phyloP scores from a whole-genome alignment of 1,140 invertebrate genomes.

The Cotesia vestalis region DNA sequence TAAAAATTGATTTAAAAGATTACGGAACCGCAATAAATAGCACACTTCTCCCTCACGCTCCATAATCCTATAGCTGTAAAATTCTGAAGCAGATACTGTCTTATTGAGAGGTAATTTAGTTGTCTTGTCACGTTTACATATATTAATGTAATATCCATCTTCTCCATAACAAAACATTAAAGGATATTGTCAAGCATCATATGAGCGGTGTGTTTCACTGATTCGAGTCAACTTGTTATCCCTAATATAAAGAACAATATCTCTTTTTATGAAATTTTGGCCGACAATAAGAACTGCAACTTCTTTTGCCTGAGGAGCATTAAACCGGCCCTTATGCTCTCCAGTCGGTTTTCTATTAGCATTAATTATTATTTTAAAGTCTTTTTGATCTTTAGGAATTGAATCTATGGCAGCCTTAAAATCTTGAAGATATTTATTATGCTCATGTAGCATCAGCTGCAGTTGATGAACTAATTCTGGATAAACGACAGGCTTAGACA shows the following conservation, averaged over 20 bases:
- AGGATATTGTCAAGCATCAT: background rate
- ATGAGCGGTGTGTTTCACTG: background rate
- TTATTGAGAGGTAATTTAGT: too few species aligned
- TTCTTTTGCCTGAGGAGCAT: constrained; percentile 46
- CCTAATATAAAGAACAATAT: background rate
- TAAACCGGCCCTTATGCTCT: constrained; percentile 43
- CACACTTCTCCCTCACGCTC: too few species aligned
- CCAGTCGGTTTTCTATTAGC: constrained; percentile 44
- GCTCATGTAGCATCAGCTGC: too few species aligned
- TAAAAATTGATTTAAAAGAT: too few species aligned
- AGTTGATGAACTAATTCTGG: too few species aligned
- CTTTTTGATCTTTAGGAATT: constrained; percentile 1
- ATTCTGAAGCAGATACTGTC: too few species aligned
- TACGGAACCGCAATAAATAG: too few species aligned
- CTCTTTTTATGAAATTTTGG: constrained; percentile 35
- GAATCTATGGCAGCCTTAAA: constrained; percentile 8
- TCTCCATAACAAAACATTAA: too few species aligned
- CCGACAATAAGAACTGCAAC: constrained; percentile 46
- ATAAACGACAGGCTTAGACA: background rate
- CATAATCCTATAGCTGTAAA: too few species aligned
- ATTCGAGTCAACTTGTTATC: background rate
- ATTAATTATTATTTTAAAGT: constrained; percentile 34
- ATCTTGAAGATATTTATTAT: background rate
- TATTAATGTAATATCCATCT: too few species aligned
- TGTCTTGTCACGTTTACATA: too few species aligned